A percentile compares a stretch with the other conserved stretches of the same genome.
phyloP scores from a whole-genome alignment of 1,140 invertebrate species.

The Nebria ingens region DNA sequence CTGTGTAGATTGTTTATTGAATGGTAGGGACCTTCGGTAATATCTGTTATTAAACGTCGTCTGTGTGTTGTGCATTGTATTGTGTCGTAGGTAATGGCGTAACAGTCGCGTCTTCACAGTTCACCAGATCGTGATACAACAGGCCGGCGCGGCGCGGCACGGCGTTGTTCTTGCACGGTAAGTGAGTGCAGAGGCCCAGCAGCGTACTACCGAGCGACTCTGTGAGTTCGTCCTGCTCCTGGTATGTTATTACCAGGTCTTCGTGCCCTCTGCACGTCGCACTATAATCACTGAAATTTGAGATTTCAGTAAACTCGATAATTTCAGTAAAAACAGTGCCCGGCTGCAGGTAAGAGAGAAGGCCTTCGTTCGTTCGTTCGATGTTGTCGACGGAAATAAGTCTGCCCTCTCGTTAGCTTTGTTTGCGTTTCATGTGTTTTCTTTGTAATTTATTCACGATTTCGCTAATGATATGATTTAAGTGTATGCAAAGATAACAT shows the following conservation, averaged over 20 bases:
- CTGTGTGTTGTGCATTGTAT: not conserved
- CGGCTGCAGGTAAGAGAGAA: not conserved
- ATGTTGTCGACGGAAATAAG: not conserved
- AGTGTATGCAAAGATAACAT: not conserved
- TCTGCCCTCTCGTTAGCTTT: not conserved
- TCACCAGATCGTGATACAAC: too few relatives aligned
- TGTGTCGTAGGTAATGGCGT: not conserved
- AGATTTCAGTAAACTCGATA: conserved; percentile 6
- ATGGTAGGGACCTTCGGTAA: not conserved
- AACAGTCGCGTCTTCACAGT: not conserved
- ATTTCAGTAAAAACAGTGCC: not conserved
- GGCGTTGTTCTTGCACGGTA: too few relatives aligned
- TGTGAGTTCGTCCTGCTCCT: not conserved
- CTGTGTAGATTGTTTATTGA: not conserved
- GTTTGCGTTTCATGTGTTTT: not conserved
- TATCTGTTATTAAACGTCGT: not conserved
- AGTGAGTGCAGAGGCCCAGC: too few relatives aligned
- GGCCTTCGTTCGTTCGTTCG: too few relatives aligned
- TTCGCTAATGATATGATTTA: not conserved
- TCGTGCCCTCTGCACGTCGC: not conserved
- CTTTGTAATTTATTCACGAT: not conserved
- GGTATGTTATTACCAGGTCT: not conserved
- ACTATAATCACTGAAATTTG: not conserved
- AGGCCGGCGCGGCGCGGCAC: too few relatives aligned
- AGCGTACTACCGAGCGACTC: not conserved